Conservation (phyloP, 2,797 vertebrate genomes). For the Phoebastria nigripes region DNA sequence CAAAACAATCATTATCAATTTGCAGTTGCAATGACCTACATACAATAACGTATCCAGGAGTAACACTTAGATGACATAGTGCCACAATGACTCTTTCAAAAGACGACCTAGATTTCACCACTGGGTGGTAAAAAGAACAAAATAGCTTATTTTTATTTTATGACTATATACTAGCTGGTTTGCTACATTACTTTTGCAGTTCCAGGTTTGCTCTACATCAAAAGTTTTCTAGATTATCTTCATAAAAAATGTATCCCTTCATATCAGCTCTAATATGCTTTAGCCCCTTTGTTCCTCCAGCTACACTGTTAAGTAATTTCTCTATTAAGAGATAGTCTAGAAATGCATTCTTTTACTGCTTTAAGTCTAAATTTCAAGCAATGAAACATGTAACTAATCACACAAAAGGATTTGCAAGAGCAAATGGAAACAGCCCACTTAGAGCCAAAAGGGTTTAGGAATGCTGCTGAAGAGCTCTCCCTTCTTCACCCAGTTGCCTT, state of each 20-base stretch:
- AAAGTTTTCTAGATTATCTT: background rate
- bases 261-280: background rate
- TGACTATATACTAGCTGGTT: background rate
- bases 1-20: background rate
- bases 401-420: background rate
- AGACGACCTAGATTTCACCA: background rate
- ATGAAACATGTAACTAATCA: background rate
- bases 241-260: background rate
- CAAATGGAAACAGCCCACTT: background rate
- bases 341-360: background rate
- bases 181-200: background rate
- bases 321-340: background rate
- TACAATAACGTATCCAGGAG: fast-evolving
- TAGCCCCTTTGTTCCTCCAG: background rate
- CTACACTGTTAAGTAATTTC: background rate
- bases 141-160: background rate
- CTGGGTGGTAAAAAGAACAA: background rate
- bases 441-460: background rate
- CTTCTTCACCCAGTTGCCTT: background rate
- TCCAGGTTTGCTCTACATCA: background rate
- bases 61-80: background rate
- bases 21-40: background rate
- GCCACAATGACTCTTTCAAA: background rate
- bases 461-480: background rate
- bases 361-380: background rate